Evolutionary conservation across 64 coral and sea anemone species (phyloP).

Genomic region (Dendrophyllia cribrosa): DNA sequence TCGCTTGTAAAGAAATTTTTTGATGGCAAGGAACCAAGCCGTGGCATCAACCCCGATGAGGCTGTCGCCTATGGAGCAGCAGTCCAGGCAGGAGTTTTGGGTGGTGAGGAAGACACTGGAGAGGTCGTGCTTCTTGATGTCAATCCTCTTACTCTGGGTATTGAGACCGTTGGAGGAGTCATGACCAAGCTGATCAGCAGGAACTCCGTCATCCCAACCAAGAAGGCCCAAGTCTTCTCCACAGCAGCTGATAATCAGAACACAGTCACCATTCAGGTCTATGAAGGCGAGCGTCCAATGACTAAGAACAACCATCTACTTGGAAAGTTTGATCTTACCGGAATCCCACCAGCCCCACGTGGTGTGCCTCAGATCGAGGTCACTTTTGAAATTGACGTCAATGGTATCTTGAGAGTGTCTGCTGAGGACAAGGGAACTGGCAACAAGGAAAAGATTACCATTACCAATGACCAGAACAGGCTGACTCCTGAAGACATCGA

Average conservation of each 20-base stretch:
- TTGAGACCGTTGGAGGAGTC: conserved; percentile 98
- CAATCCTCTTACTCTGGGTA: conserved; percentile 95
- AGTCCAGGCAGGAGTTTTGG: conserved; percentile 97
- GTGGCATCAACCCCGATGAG: conserved; percentile 99
- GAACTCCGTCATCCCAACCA: conserved; percentile 98
- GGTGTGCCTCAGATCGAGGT: conserved; percentile 99
- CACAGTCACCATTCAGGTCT: conserved; percentile 99
- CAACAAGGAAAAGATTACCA: conserved; percentile 99
- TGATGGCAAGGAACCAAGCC: conserved; percentile 93
- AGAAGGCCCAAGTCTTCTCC: conserved; percentile 98
- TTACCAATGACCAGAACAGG: conserved; percentile 99
- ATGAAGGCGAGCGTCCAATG: conserved; percentile 98
- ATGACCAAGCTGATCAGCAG: conserved; percentile 98
- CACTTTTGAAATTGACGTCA: conserved; percentile 99
- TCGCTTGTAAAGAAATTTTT: conserved; percentile 94
- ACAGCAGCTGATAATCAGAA: conserved; percentile 99
- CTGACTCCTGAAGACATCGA: conserved; percentile 98
- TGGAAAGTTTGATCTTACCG: conserved; percentile 97
- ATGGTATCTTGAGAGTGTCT: conserved; percentile 98
- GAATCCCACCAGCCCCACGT: conserved; percentile 97
- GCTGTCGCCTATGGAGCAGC: conserved; percentile 99
- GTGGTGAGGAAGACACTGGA: conserved; percentile 98
- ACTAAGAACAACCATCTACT: conserved; percentile 98
- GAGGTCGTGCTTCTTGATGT: conserved; percentile 98
- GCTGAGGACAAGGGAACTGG: conserved; percentile 99